Conservation (phyloP, 2,113 vertebrate genomes). For the Neolamprologus variostigma region DNA sequence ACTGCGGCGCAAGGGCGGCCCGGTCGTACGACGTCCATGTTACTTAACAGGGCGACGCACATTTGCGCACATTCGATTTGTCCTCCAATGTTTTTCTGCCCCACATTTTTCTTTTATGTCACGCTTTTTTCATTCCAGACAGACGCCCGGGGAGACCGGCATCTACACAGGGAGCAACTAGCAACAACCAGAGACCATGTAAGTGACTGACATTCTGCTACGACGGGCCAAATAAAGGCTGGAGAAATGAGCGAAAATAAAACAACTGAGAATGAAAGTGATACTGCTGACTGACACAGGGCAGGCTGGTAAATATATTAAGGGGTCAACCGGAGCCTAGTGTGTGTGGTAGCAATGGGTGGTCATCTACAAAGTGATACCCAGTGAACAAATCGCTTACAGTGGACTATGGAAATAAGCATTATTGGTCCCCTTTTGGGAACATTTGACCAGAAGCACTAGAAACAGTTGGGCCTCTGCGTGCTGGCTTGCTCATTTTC, state of each 20-base stretch:
- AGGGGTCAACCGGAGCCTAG: not conserved
- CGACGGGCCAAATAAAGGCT: not conserved
- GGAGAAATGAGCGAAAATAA: not conserved
- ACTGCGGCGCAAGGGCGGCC: not conserved
- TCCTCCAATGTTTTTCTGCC: slow-evolving; percentile 28
- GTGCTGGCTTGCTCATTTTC: not conserved
- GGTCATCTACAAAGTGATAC: not conserved
- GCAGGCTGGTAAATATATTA: not conserved
- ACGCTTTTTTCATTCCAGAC: slow-evolving; percentile 22
- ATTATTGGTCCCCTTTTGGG: not conserved
- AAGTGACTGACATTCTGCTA: not conserved
- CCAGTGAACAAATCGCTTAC: not conserved
- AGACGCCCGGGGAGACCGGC: slow-evolving; percentile 20
- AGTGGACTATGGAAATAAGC: not conserved
- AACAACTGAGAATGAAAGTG: not conserved
- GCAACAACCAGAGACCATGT: not conserved
- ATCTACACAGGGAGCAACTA: not conserved
- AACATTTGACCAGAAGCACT: not conserved
- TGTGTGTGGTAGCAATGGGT: not conserved
- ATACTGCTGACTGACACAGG: not conserved
- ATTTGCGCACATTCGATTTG: slow-evolving; percentile 36
- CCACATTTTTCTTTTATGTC: not conserved
- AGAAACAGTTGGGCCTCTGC: not conserved
- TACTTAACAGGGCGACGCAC: not conserved
- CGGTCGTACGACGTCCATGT: slow-evolving; percentile 14